Percentiles rank a stretch among this genome's conserved stretches.
Evolutionary conservation across 2,797 vertebrate genomes (phyloP).

Genomic region (Geotria australis): DNA sequence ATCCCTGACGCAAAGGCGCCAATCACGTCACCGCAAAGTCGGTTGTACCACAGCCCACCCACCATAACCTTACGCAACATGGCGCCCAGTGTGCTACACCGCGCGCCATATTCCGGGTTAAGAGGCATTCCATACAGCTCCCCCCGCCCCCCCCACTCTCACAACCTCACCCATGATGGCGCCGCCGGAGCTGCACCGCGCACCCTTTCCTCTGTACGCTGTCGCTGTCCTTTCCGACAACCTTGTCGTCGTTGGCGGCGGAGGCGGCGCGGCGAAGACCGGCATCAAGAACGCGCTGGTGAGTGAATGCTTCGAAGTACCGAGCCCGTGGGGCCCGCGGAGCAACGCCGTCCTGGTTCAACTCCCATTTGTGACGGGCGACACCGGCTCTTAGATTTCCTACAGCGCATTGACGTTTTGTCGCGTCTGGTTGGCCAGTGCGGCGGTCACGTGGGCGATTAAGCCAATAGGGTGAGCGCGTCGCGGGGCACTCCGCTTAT

Average conservation of each 20-base stretch:
- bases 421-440: not conserved
- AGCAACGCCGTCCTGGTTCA: not conserved
- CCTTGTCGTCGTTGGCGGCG: constrained; percentile 44
- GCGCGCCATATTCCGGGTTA: too few relatives aligned
- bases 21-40: too few relatives aligned
- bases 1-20: too few relatives aligned
- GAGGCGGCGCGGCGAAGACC: constrained; percentile 60
- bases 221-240: constrained; percentile 29
- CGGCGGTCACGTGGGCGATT: too few relatives aligned
- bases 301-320: constrained; percentile 4
- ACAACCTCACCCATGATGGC: not conserved
- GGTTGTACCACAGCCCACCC: too few relatives aligned
- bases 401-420: not conserved
- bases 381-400: not conserved
- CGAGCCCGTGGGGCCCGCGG: too few relatives aligned
- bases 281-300: constrained; percentile 77
- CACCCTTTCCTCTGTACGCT: constrained; percentile 61
- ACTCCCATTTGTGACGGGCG: not conserved
- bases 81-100: too few relatives aligned
- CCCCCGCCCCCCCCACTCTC: too few relatives aligned
- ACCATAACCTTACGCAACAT: too few relatives aligned
- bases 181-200: constrained; percentile 42
- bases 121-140: too few relatives aligned
- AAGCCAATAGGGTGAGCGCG: too few relatives aligned
- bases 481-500: too few relatives aligned